Conservation (phyloP, 2,888 invertebrate genomes). For the Anoplius nigerrimus region DNA sequence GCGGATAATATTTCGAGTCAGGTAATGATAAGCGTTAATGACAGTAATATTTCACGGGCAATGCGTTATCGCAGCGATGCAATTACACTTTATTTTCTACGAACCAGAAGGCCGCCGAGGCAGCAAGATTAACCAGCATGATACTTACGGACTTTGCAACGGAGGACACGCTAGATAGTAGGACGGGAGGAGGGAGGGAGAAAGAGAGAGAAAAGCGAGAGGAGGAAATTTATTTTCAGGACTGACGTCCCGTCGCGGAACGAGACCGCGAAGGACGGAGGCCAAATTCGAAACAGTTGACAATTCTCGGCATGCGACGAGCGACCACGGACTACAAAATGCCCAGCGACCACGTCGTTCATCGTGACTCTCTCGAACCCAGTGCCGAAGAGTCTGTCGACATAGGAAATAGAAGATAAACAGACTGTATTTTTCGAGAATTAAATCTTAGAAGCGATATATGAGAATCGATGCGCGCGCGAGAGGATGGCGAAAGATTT, state of each 20-base stretch:
- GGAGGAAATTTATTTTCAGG: no score
- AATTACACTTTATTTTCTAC: neutral
- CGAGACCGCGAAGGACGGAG: no score
- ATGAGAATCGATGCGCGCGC: constrained; percentile 9
- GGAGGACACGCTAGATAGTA: neutral
- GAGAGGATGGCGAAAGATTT: neutral
- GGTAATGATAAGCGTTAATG: neutral
- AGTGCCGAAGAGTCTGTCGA: constrained; percentile 11
- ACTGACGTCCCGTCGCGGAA: no score
- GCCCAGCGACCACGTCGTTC: neutral
- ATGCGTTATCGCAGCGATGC: neutral
- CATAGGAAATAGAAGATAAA: constrained; percentile 34
- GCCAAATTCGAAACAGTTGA: no score
- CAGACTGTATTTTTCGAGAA: constrained; percentile 68
- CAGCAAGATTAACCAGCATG: neutral
- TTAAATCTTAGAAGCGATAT: constrained; percentile 37
- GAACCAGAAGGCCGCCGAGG: neutral
- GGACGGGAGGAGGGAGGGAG: neutral
- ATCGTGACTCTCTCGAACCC: neutral
- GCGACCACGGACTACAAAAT: neutral
- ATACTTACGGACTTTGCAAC: neutral
- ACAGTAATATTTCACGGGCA: neutral
- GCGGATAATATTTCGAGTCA: neutral
- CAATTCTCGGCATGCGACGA: neutral
- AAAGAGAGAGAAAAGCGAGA: no score